Base-by-base conservation (phyloP, 1,140 invertebrate genomes). In the Lepidostoma basale region DNA sequence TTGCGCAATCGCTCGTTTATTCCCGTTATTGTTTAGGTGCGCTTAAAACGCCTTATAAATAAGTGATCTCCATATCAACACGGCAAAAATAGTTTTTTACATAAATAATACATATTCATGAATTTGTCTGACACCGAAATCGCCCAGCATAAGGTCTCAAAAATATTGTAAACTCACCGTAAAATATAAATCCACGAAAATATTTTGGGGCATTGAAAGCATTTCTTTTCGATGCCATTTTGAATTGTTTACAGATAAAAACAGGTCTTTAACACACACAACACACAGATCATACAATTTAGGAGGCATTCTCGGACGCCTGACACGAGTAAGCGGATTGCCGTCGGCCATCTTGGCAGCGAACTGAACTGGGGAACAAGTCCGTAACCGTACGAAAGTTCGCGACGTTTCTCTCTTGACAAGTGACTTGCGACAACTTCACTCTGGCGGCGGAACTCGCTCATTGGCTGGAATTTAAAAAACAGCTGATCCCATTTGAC, bases 111-210 rank as follows among this genome's bases (percentile, higher is more conserved):
- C 26, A 56, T 56, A 56, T 56, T 56, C 49, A 56, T 39, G 52
- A 56, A 30, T 56, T 56, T 56, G 28, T 56, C 52, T 56, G 30
- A 56, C 52, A 56, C 33, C 36, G 52, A 56, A 56, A 40, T 60
- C 18, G 25, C 25, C 36, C 44, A 64, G 22, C 62, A 64, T 64
- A 64, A 64, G 62, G 62, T 39, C 30, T 44, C 8, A 16, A 25
- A 14, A 63, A 36, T 30, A 36, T 64, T 16, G 28, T 20, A 62
- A 73, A 77, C 78, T 86, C 79, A 89, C 88, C 85, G 85, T 86
- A 77, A 86, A 85, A 76, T 88, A 88, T 70, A 89, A 80, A 83
- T 89, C 88, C 77, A 88, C 88, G 44, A 88, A 77, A 73, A 88
- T 81, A 77, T 80, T 85, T 62, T 88, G 85, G 49, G 87, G 87